Evolutionary conservation across 2,888 invertebrate species (phyloP).

Genomic region (Orchesella flavescens): DNA sequence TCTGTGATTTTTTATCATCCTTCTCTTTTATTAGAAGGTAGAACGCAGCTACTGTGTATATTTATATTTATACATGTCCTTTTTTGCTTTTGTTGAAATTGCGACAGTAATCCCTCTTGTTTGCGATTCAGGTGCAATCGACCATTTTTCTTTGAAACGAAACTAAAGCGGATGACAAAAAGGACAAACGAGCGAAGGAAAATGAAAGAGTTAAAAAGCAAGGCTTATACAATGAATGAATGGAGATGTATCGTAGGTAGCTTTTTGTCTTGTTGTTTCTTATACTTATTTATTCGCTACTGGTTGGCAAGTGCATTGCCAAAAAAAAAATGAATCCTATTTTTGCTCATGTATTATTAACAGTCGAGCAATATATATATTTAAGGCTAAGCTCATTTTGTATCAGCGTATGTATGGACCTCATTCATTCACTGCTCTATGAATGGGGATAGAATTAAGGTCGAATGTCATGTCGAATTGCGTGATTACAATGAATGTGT

Average conservation of each 20-base stretch:
- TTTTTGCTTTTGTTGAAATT: neutral
- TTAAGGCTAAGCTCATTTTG: too few species aligned
- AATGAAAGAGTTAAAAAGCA: neutral
- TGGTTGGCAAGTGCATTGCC: too few species aligned
- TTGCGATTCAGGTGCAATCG: slow-evolving; percentile 17
- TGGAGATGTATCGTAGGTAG: neutral
- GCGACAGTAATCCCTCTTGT: slow-evolving; percentile 9
- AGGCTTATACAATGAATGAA: neutral
- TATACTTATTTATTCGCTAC: too few species aligned
- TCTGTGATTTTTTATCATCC: neutral
- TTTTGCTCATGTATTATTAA: too few species aligned
- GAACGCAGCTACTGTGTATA: too few species aligned
- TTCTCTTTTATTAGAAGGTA: too few species aligned
- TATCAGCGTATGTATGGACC: too few species aligned
- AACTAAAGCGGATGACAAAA: slow-evolving; percentile 14
- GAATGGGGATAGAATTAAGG: slow-evolving; percentile 41
- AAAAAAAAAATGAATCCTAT: too few species aligned
- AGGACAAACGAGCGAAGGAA: too few species aligned
- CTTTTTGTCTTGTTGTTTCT: neutral
- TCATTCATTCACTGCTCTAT: neutral
- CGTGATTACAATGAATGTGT: slow-evolving; percentile 43
- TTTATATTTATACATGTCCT: neutral
- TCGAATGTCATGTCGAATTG: slow-evolving; percentile 51
- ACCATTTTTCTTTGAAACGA: slow-evolving; percentile 4
- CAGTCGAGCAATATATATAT: too few species aligned